Evolutionary conservation across 1,140 invertebrate genomes (phyloP).

Genomic region (Sminthurides bifidus): DNA sequence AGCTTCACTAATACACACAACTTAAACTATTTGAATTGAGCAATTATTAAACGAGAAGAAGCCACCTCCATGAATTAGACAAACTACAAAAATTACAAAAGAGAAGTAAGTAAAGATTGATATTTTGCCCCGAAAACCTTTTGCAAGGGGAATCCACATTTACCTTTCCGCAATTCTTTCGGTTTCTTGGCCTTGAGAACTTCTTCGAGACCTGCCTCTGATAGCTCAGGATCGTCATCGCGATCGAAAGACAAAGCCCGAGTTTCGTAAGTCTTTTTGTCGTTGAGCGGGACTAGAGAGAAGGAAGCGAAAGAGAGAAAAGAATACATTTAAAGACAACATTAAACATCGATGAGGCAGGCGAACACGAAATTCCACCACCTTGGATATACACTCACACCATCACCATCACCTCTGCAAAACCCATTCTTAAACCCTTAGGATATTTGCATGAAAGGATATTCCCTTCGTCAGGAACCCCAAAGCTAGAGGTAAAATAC

Average conservation of each 20-base stretch:
- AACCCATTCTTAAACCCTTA: too few species aligned
- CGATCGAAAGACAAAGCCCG: slow-evolving; percentile 52
- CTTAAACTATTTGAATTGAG: too few species aligned
- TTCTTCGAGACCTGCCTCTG: slow-evolving; percentile 51
- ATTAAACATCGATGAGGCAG: too few species aligned
- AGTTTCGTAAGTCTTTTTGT: slow-evolving; percentile 52
- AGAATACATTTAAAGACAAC: slow-evolving; percentile 6
- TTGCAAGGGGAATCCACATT: background rate
- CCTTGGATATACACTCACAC: too few species aligned
- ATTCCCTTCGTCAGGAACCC: too few species aligned
- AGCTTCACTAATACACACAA: background rate
- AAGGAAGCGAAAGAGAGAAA: slow-evolving; percentile 19
- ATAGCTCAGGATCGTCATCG: slow-evolving; percentile 43
- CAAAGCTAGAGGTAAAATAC: too few species aligned
- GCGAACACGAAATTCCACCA: too few species aligned
- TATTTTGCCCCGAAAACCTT: too few species aligned
- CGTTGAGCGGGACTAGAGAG: slow-evolving; percentile 52
- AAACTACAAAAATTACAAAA: background rate
- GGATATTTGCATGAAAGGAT: too few species aligned
- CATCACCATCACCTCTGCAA: too few species aligned
- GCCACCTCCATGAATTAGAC: background rate
- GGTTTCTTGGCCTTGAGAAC: slow-evolving; percentile 52
- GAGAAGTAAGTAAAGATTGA: slow-evolving; percentile 1
- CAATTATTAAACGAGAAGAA: background rate
- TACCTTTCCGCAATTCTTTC: slow-evolving; percentile 42